phyloP scores from a whole-genome alignment of 92 coral and sea anemone genomes.

The Muricea muricata region DNA sequence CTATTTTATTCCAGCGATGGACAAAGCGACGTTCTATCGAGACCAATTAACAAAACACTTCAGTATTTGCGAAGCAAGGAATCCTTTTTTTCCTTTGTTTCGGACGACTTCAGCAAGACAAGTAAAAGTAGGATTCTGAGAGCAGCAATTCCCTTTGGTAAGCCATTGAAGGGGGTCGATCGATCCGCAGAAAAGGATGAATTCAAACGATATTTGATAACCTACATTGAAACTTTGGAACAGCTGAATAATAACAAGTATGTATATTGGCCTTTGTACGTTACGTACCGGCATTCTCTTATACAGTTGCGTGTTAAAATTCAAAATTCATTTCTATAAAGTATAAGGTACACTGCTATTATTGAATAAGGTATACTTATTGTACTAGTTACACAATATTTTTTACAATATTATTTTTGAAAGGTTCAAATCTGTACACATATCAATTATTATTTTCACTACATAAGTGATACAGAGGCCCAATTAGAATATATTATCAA shows the following conservation, averaged over 20 bases:
- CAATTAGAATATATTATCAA: too few relatives aligned
- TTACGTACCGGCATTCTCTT: not conserved
- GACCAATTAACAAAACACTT: constrained; percentile 57
- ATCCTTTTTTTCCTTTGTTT: constrained; percentile 85
- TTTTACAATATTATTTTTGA: too few relatives aligned
- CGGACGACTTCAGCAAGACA: constrained; percentile 68
- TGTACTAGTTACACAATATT: too few relatives aligned
- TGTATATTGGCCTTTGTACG: not conserved
- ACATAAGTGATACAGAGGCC: too few relatives aligned
- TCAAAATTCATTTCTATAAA: too few relatives aligned
- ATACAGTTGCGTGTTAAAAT: not conserved
- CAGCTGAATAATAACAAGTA: constrained; percentile 81
- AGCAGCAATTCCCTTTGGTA: constrained; percentile 87
- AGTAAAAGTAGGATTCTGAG: constrained; percentile 76
- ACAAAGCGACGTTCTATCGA: not conserved
- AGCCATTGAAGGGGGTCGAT: constrained; percentile 73
- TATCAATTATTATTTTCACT: too few relatives aligned
- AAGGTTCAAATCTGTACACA: too few relatives aligned
- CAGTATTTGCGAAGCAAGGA: constrained; percentile 70
- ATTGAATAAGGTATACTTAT: too few relatives aligned
- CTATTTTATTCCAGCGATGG: constrained; percentile 61
- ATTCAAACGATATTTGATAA: constrained; percentile 52
- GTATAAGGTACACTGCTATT: too few relatives aligned
- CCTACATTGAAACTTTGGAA: constrained; percentile 63
- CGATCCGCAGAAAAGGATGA: constrained; percentile 33